Base-by-base conservation (phyloP, 2,888 invertebrate species). In the Panzeria rudis region DNA sequence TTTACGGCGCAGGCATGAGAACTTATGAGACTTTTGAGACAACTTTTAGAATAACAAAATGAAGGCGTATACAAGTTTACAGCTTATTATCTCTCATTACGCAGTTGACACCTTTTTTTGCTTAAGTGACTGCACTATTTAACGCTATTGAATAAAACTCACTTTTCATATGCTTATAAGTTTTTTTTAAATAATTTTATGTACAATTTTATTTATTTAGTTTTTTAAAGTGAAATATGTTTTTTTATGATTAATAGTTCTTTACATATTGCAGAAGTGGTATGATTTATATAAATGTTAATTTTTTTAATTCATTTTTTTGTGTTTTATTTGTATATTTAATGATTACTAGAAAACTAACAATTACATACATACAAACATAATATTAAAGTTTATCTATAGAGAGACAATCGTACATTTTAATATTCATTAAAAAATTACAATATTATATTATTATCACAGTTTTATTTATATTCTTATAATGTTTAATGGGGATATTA, bases 361-460 rank as follows among this genome's bases (percentile, higher is more conserved):
- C 52, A 76, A 66, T 61, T 71, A 76, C 44, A 61, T 66, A 77
- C 72, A 62, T 79, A 76, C 75, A 79, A 35, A 71, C 41, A 75
- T 41, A 64, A 54, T 75, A 13, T 52, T 61, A 64, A 56, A 64
- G n/a, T 72, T 64, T 47, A 66, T 44, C 38, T 81, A 68, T 52
- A 64, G 17, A 59, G 59, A n/a, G 64, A 68, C 44, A 44, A 20
- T 76, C 41, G 44, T 66, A 41, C 13, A 47, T 66, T 52, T 68
- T 17, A 17, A 68, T 35, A 50, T 59, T 64, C 41, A 44, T 66
- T 66, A 41, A 47, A 78, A 69, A 52, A 78, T 15, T 68, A 68
- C 38, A 25, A 76, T 41, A 78, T 78, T 64, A 72, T 82, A 69
- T 62, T 85, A 82, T 85, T 85, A 85, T 85, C 85, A 85, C 85